Evolutionary conservation across 30 jellyfish, hydroid and myxozoan genomes (phyloP).

Genomic region (Morbakka virulenta): DNA sequence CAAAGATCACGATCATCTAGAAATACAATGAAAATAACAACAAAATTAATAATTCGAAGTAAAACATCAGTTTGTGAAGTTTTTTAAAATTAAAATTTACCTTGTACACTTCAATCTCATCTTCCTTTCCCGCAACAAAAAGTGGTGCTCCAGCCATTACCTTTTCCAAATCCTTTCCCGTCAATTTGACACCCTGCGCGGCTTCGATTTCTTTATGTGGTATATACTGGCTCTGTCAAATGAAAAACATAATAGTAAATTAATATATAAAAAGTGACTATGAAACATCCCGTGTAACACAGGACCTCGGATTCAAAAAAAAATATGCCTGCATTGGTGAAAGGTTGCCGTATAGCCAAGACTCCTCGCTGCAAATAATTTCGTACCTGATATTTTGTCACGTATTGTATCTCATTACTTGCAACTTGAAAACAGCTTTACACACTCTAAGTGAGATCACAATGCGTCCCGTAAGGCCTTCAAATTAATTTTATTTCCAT

Average conservation of each 20-base stretch:
- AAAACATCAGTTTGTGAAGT: not conserved
- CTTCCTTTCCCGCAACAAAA: constrained; percentile 79
- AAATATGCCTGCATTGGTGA: no score
- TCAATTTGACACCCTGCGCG: constrained; percentile 91
- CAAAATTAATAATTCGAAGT: not conserved
- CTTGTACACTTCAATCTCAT: constrained; percentile 76
- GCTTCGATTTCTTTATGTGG: constrained; percentile 79
- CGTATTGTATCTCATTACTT: no score
- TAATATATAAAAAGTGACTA: no score
- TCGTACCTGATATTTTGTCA: no score
- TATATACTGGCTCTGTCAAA: constrained; percentile 68
- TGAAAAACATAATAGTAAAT: not conserved
- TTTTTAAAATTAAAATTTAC: not conserved
- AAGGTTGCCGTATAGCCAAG: no score
- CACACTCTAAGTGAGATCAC: no score
- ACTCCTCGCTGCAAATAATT: no score
- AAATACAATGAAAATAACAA: not conserved
- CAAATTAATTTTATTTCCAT: no score
- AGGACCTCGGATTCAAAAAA: no score
- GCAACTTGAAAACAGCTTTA: no score
- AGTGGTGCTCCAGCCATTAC: constrained; percentile 99
- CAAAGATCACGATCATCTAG: not conserved
- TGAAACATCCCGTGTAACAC: no score
- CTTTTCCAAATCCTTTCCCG: constrained; percentile 88
- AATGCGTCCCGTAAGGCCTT: no score